Evolutionary conservation across 1,140 invertebrate species (phyloP), one percentile per base, ranked within the genome.

Genomic region (Ceratosolen fusciceps): DNA sequence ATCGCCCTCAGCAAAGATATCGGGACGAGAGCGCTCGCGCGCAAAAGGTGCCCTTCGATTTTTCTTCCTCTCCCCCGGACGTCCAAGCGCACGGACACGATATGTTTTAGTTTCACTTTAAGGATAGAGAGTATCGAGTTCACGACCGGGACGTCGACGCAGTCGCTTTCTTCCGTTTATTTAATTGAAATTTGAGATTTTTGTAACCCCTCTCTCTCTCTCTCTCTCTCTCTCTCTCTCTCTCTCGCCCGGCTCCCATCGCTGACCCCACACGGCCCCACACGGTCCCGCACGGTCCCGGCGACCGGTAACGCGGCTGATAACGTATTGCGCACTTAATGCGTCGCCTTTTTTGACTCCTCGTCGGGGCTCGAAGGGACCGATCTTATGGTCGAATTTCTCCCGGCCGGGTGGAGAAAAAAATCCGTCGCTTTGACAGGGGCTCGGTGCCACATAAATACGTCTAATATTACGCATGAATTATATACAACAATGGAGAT

Each of bases 131-230:
- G 77, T 74, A 68, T 79, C 77, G 71, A 67, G 43, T 73, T 58
- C 68, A 31, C 52, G 24, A 21, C n/a, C n/a, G n/a, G n/a, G n/a
- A n/a, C n/a, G n/a, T n/a, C n/a, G n/a, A n/a, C n/a, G n/a, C n/a
- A n/a, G n/a, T n/a, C 24, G 56, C 58, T 65, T 74, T 77, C 54
- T 43, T 47, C 9, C 49, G 68, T 79, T 79, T 79, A 70, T 79
- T 79, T 79, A 79, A 79, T 79, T 74, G 77, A 79, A 79, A 79
- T 79, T 79, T 74, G 77, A 79, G 71, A 79, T 79, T 79, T 74
- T 54, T 39, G 9, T 60, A 54, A 43, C 52, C 34, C 62, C 62
- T 34, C n/a, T n/a, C n/a, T n/a, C n/a, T n/a, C n/a, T n/a, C n/a
- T n/a, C n/a, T n/a, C n/a, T n/a, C n/a, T n/a, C n/a, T n/a, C n/a